Conservation (phyloP, 2,113 vertebrate species). For the Tringa solitaria region DNA sequence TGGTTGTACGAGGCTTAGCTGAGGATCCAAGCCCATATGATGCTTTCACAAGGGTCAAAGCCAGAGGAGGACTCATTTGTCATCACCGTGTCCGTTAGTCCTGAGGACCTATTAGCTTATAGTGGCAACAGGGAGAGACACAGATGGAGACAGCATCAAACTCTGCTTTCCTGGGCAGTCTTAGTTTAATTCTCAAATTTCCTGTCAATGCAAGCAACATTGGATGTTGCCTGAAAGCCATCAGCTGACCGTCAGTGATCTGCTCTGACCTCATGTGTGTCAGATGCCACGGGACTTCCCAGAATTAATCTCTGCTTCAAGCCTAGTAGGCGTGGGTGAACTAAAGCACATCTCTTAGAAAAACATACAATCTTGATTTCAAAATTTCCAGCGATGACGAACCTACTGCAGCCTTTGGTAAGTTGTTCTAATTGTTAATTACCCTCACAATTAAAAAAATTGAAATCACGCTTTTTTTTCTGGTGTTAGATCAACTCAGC, state of each 20-base stretch:
- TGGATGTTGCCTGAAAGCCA: conserved; percentile 38
- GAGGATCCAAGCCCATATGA: neutral
- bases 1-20: neutral
- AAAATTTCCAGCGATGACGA: conserved; percentile 36
- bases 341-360: conserved; percentile 44
- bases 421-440: conserved; percentile 54
- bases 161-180: neutral
- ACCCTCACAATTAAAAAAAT: neutral
- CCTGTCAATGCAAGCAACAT: neutral
- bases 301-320: conserved; percentile 44
- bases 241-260: neutral
- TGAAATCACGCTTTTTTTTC: neutral
- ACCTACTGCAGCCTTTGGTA: conserved; percentile 33
- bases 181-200: neutral
- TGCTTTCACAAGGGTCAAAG: neutral
- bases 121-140: neutral
- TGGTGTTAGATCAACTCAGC: neutral
- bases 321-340: conserved; percentile 13
- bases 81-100: neutral
- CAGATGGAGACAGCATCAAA: neutral
- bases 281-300: neutral
- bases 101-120: neutral
- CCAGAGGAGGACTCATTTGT: neutral
- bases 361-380: conserved; percentile 44
- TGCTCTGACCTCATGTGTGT: neutral